A percentile compares a stretch with the other conserved stretches of the same genome.
These are phyloP conservation scores for Cancer borealis DNA, from an alignment of 2,888 invertebrate species.

Conservation along the genomic window DNA sequence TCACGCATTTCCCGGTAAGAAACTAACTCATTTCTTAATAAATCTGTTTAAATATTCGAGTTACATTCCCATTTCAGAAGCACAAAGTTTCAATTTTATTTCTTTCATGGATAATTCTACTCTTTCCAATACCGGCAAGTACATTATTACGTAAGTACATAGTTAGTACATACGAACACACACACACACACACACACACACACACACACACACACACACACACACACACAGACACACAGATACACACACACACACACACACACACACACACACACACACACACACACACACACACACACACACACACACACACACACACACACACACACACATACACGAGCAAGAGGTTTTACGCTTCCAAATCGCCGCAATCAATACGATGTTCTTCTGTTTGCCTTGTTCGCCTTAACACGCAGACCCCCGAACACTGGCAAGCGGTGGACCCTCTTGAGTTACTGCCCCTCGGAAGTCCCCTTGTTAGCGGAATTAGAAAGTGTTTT, in stretches of 20 bases:
- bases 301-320: no score
- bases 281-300: no score
- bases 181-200: no score
- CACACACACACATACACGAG: no score
- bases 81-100: background rate
- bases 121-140: background rate
- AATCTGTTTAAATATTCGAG: background rate
- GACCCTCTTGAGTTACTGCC: background rate
- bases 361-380: background rate
- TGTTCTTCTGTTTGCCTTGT: background rate
- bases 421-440: background rate
- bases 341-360: background rate
- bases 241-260: no score
- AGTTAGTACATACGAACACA: background rate
- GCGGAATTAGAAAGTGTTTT: slow-evolving; percentile 34
- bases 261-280: no score
- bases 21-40: background rate
- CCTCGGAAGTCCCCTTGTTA: background rate
- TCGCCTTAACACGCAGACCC: background rate
- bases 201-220: no score
- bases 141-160: background rate
- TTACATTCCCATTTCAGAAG: background rate
- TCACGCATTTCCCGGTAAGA: background rate
- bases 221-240: no score
- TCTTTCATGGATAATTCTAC: background rate